Evolutionary conservation across 2,113 vertebrate genomes (phyloP), one percentile per base, ranked within the genome.

Genomic region (Syngnathus typhle): DNA sequence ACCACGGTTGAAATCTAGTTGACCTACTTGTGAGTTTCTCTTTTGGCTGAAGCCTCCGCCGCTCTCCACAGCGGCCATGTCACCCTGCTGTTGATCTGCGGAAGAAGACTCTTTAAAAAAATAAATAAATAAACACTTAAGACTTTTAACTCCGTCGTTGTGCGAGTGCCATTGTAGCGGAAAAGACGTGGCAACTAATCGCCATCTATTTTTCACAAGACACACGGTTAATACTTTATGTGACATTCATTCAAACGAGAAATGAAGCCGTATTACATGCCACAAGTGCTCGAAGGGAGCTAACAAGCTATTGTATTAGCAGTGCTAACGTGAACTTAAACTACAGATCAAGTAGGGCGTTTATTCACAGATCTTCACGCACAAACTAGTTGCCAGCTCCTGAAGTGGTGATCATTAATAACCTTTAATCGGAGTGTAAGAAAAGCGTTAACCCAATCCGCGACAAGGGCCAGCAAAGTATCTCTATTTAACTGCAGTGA

Each of bases 71-170:
- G 84, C 88, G 87, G 86, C 90, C 90, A 93, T 93, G 70, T 91
- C 90, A 85, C 86, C 87, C 76, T 87, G 89, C 82, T 90, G 91
- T 73, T 88, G 91, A 82, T 91, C 91, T 92, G 88, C 79, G 83
- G 83, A 83, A 81, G 74, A 83, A 78, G 74, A 82, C 77, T 76
- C 83, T 41, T 55, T 55, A 68, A 39, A 7, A 3, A 43, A 43
- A 43, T n/a, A 43, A 32, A 32, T 1, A 68, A 68, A 81, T n/a
- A 58, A 72, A 77, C 72, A 76, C 75, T 75, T 69, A 16, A 58
- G 55, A 58, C 55, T 58, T 58, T 58, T 58, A 27, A 10, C 55
- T 15, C 55, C 13, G 23, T 36, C 55, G 27, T 18, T 15, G 27
- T 15, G 23, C 18, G 13, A 36, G 27, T 44, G 6, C 6, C 60